These are phyloP conservation scores for Lepus townsendii DNA, from an alignment of 2,797 vertebrate genomes.

Conservation along the genomic window DNA sequence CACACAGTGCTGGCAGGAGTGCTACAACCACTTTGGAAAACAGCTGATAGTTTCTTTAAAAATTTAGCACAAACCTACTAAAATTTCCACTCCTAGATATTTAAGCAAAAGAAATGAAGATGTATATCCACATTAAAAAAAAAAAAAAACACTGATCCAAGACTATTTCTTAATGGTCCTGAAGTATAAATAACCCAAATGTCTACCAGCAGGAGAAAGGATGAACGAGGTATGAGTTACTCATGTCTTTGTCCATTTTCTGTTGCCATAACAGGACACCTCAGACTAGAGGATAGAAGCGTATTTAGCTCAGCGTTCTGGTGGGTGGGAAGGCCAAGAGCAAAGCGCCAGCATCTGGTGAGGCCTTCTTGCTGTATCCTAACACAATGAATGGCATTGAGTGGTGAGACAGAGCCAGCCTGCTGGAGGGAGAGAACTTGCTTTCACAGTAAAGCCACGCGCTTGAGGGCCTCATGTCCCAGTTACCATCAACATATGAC, in stretches of 20 bases:
- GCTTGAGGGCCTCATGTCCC: background rate
- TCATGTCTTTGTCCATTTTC: background rate
- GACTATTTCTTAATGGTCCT: background rate
- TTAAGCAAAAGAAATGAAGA: background rate
- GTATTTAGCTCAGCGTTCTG: background rate
- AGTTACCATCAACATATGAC: background rate
- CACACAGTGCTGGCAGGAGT: background rate
- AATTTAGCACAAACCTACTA: background rate
- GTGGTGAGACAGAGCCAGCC: background rate
- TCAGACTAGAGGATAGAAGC: background rate
- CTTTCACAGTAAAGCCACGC: background rate
- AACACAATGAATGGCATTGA: background rate
- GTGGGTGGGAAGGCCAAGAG: background rate
- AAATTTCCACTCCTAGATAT: background rate
- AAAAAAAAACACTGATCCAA: background rate
- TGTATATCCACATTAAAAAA: too few relatives aligned
- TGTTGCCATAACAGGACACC: background rate
- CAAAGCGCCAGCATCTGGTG: too few relatives aligned
- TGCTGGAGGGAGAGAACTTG: background rate
- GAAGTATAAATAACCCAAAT: background rate
- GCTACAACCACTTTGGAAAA: background rate
- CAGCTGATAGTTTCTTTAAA: background rate
- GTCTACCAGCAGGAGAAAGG: background rate
- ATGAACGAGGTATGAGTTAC: background rate
- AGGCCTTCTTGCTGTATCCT: background rate